phyloP scores from a whole-genome alignment of 1,140 invertebrate genomes.

The Cardiocondyla obscurior region DNA sequence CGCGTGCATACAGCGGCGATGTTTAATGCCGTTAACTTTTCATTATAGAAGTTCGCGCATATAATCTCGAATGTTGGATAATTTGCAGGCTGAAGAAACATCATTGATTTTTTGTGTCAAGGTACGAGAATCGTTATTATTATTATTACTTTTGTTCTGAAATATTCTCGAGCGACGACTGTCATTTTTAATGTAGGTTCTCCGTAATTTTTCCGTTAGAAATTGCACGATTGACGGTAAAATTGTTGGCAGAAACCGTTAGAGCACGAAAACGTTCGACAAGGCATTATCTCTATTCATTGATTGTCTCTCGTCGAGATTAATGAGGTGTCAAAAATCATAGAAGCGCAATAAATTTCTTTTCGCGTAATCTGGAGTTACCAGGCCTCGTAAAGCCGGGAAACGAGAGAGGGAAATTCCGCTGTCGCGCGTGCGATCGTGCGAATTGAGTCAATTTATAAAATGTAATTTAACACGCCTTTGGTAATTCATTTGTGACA shows the following conservation, averaged over 20 bases:
- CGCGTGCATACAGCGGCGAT: constrained; percentile 15
- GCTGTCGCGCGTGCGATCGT: constrained; percentile 31
- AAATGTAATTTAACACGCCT: constrained; percentile 46
- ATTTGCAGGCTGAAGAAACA: neutral
- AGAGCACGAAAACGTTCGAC: neutral
- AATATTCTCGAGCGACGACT: neutral
- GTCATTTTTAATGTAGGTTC: neutral
- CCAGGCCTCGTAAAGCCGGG: constrained; percentile 29
- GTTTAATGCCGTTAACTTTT: constrained; percentile 62
- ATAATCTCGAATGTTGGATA: constrained; percentile 9
- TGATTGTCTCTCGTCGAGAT: constrained; percentile 23
- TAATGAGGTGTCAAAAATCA: constrained; percentile 51
- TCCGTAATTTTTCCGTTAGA: neutral
- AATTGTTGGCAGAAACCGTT: neutral
- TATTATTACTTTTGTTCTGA: neutral
- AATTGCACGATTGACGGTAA: neutral
- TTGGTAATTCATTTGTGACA: constrained; percentile 31
- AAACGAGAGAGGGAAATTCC: constrained; percentile 14
- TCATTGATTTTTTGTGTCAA: constrained; percentile 23
- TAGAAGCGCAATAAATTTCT: constrained; percentile 52
- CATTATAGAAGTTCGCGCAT: constrained; percentile 41
- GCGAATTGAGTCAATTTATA: constrained; percentile 53
- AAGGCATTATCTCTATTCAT: neutral
- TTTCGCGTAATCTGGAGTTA: constrained; percentile 42
- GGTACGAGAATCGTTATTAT: neutral